Base-by-base conservation (phyloP, 2,888 invertebrate species). In the Campoplex nolae region DNA sequence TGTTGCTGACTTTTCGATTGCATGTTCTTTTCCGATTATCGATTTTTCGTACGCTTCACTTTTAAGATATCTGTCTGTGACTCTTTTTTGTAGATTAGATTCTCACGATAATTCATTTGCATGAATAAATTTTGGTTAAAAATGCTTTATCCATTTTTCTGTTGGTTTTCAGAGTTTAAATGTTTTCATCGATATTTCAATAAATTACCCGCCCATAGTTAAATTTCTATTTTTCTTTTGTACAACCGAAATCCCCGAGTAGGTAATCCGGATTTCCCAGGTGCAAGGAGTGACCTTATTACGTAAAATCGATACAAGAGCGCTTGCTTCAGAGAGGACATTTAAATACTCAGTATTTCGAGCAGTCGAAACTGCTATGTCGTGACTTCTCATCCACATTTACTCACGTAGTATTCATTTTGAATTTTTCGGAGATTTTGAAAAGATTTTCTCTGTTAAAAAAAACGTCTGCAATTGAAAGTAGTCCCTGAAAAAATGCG, bases 291-390 rank as follows among this genome's bases (percentile, higher is more conserved):
- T 85, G 86, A 86, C 86, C 86, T 70, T 83, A 83, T 86, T 86
- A 80, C 70, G 67, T 45, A 76, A 83, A 86, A 86, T 86, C 86
- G 67, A 86, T 86, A 86, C 74, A 67, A 76, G 67, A 83, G 83
- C 75, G 51, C 76, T 67, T 54, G 32, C 9, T 23, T 6, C 48
- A 32, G 48, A 32, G 48, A 8, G 48, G 28, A 38, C 23, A 42
- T 51, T 71, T 68, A 65, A 78, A 80, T 75, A 65, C 80, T 84
- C 51, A 80, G 28, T 38, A n/a, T 42, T 42, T n/a, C 65, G 65
- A 48, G 54, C 32, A 32, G 65, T 76, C 76, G 70, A 70, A 70
- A 48, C 38, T 38, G 6, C 6, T 48, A 35, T 16, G 23, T 23
- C 68, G 67, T 35, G 45, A 18, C n/a, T 18, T 70, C 70, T 65